A percentile compares a stretch with the other conserved stretches of the same genome.
Evolutionary conservation across 64 coral and sea anemone genomes (phyloP).

Genomic region (Anthopleura sola): DNA sequence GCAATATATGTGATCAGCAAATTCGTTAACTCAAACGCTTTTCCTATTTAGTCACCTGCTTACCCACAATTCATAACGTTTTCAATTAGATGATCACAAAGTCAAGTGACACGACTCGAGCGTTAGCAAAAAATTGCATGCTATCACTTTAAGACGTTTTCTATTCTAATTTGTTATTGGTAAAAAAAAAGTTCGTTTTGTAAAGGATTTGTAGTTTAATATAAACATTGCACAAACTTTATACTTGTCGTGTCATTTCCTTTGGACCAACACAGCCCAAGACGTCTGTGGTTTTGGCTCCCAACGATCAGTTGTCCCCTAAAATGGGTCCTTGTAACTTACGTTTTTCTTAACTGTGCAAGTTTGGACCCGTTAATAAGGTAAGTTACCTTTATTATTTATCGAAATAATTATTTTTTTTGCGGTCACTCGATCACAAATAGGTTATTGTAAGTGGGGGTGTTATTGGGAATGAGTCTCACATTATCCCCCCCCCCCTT

Average conservation of each 20-base stretch:
- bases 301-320: no score
- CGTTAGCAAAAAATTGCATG: background rate
- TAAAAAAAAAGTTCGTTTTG: background rate
- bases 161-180: background rate
- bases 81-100: background rate
- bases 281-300: no score
- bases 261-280: background rate
- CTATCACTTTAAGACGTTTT: background rate
- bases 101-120: background rate
- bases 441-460: no score
- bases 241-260: background rate
- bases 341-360: no score
- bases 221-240: conserved; percentile 1
- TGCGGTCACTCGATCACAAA: no score
- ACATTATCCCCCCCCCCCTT: no score
- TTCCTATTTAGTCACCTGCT: background rate
- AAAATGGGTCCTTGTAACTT: no score
- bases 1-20: background rate
- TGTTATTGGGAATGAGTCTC: no score
- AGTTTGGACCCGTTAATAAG: no score
- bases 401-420: no score
- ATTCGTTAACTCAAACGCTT: no score
- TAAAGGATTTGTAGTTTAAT: conserved; percentile 6
- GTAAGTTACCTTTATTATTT: no score
- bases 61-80: background rate